Evolutionary conservation across 2,113 vertebrate species (phyloP).

Genomic region (Gymnorhina tibicen): DNA sequence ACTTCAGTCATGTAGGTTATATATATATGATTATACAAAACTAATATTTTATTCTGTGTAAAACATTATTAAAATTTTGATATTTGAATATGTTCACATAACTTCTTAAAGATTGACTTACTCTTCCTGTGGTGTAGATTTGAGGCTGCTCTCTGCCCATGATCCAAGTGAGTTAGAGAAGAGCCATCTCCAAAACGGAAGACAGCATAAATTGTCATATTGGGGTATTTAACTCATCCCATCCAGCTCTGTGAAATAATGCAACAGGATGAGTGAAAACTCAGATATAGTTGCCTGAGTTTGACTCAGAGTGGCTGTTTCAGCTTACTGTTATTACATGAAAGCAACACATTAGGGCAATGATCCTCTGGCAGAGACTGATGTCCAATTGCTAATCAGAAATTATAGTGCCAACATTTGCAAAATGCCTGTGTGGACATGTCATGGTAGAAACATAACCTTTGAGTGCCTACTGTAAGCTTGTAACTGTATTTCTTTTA

Average conservation of each 20-base stretch:
- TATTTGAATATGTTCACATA: neutral
- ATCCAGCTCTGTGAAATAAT: neutral
- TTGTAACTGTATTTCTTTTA: neutral
- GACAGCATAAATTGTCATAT: neutral
- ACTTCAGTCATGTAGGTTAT: neutral
- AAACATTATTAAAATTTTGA: neutral
- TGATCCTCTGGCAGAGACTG: neutral
- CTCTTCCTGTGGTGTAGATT: neutral
- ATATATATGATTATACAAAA: neutral
- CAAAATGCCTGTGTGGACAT: neutral
- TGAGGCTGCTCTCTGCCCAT: neutral
- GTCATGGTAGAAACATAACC: neutral
- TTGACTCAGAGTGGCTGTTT: neutral
- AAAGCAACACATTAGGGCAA: neutral
- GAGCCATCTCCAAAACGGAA: neutral
- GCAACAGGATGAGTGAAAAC: neutral
- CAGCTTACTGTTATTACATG: neutral
- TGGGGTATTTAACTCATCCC: accelerated
- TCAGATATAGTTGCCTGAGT: neutral
- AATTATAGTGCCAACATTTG: neutral
- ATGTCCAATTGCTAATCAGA: neutral
- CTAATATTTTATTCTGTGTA: neutral
- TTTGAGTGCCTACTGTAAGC: neutral
- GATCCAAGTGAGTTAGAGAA: neutral
- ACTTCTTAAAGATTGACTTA: neutral